Percentiles rank a stretch among this genome's conserved stretches.
These are phyloP conservation scores for Antedon mediterranea DNA, from an alignment of 53 echinoderm and acorn worm species.

Conservation along the genomic window DNA sequence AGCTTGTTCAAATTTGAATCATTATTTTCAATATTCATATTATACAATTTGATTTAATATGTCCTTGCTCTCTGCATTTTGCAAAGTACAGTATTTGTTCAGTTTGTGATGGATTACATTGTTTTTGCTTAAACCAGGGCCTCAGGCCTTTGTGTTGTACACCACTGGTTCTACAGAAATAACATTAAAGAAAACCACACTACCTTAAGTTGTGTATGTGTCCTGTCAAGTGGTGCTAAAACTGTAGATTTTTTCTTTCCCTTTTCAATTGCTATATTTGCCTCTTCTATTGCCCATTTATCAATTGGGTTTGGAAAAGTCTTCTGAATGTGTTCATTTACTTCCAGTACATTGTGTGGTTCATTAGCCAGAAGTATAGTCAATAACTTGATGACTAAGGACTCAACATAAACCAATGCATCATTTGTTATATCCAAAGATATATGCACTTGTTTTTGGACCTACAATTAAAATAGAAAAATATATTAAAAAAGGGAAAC, in stretches of 20 bases:
- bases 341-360: constrained; percentile 77
- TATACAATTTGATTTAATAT: too few relatives aligned
- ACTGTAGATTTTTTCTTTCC: constrained; percentile 89
- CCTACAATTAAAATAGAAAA: constrained; percentile 23
- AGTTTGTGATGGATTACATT: too few relatives aligned
- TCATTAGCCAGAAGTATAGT: constrained; percentile 70
- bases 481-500: too few relatives aligned
- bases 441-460: constrained; percentile 87
- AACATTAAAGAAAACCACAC: too few relatives aligned
- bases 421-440: constrained; percentile 65
- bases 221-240: constrained; percentile 87
- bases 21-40: too few relatives aligned
- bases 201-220: constrained; percentile 78
- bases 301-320: constrained; percentile 96
- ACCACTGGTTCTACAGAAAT: too few relatives aligned
- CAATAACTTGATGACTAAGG: constrained; percentile 76
- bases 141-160: too few relatives aligned
- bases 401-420: constrained; percentile 84
- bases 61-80: too few relatives aligned
- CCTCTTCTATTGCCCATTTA: constrained; percentile 97
- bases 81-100: too few relatives aligned
- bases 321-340: constrained; percentile 84
- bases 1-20: too few relatives aligned
- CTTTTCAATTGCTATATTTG: constrained; percentile 68
- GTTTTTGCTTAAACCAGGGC: too few relatives aligned